Percentiles rank a stretch among this genome's conserved stretches.
phyloP scores from a whole-genome alignment of 2,113 vertebrate genomes.

The Carettochelys insculpta region DNA sequence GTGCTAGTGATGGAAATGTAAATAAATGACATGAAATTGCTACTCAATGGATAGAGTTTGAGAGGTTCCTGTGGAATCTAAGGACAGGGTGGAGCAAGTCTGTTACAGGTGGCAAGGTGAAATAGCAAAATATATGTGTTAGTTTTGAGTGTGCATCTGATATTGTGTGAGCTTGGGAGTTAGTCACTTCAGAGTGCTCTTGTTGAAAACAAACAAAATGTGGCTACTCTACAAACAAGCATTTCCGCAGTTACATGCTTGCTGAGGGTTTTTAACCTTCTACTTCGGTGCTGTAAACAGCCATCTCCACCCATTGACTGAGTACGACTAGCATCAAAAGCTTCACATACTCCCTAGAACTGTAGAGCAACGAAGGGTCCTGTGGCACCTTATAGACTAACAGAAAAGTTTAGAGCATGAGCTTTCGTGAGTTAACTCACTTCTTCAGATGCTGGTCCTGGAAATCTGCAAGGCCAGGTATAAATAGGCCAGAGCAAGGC shows the following conservation, averaged over 20 bases:
- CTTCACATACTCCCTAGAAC: neutral
- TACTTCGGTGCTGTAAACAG: neutral
- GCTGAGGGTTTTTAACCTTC: neutral
- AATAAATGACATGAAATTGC: neutral
- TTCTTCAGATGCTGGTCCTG: too few species aligned
- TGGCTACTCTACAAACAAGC: neutral
- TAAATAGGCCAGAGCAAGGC: too few species aligned
- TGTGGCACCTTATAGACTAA: too few species aligned
- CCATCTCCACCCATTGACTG: neutral
- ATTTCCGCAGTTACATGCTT: fast-evolving
- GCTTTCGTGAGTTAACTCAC: too few species aligned
- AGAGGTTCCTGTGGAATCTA: neutral
- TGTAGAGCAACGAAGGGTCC: neutral
- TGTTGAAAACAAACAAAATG: neutral
- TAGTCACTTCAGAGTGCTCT: neutral
- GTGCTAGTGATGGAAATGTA: neutral
- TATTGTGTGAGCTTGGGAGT: fast-evolving
- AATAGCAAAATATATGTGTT: neutral
- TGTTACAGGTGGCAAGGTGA: neutral
- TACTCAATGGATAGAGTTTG: neutral
- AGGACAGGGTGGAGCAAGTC: neutral
- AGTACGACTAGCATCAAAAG: neutral
- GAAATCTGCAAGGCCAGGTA: too few species aligned
- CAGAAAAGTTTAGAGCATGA: too few species aligned
- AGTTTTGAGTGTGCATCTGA: neutral